phyloP scores from a whole-genome alignment of 2,888 invertebrate species.

The Platypus cylindrus region DNA sequence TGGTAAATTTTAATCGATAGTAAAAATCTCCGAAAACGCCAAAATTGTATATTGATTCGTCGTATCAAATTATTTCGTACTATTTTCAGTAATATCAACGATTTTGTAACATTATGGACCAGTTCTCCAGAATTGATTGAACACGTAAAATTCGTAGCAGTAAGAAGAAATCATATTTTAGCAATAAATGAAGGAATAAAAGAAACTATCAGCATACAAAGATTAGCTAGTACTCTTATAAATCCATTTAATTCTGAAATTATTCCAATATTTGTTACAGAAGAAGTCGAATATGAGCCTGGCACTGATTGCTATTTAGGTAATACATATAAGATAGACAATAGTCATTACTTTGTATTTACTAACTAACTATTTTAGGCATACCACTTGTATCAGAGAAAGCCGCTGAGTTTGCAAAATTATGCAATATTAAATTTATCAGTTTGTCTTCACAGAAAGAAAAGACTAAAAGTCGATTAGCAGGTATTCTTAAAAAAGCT shows the following conservation, averaged over 20 bases:
- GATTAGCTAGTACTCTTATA: slow-evolving; percentile 40
- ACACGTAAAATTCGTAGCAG: slow-evolving; percentile 55
- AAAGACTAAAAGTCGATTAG: slow-evolving; percentile 41
- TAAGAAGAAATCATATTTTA: slow-evolving; percentile 45
- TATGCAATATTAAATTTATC: slow-evolving; percentile 37
- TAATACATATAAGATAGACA: slow-evolving; percentile 10
- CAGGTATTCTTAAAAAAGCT: slow-evolving; percentile 49
- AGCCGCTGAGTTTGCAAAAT: slow-evolving; percentile 49
- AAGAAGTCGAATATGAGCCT: slow-evolving; percentile 48
- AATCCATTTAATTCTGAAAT: slow-evolving; percentile 58
- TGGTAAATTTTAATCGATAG: background rate
- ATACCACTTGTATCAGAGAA: slow-evolving; percentile 49
- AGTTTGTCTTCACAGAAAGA: too few species aligned
- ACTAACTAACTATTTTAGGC: slow-evolving; percentile 36
- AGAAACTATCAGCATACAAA: slow-evolving; percentile 19
- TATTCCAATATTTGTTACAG: slow-evolving; percentile 54
- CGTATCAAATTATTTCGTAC: too few species aligned
- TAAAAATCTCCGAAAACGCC: too few species aligned
- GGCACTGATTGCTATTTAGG: slow-evolving; percentile 56
- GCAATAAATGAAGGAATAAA: slow-evolving; percentile 30
- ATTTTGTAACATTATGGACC: slow-evolving; percentile 56
- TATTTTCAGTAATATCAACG: too few species aligned
- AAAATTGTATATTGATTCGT: too few species aligned
- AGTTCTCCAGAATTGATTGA: slow-evolving; percentile 57
- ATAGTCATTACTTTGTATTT: background rate